Evolutionary conservation across 1,140 invertebrate genomes (phyloP).

Genomic region (Ladona fulva): DNA sequence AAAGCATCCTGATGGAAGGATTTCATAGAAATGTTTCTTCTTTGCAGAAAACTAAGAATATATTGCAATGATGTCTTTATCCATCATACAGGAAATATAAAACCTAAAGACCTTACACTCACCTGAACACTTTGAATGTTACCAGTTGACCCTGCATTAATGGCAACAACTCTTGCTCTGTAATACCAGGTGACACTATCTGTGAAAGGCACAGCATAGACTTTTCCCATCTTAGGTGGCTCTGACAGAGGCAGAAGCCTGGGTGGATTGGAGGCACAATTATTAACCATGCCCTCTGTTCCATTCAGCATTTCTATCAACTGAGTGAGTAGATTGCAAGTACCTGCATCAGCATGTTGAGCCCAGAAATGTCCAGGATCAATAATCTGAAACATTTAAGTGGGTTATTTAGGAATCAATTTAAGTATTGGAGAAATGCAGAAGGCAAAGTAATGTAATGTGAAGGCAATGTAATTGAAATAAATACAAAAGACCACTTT

Average conservation of each 20-base stretch:
- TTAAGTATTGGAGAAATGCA: no score
- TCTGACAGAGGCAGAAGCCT: background rate
- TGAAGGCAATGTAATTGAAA: no score
- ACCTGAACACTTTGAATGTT: conserved; percentile 20
- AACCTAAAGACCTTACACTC: background rate
- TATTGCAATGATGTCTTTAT: no score
- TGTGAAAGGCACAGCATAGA: conserved; percentile 23
- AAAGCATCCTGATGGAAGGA: no score
- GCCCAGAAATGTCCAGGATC: conserved; percentile 53
- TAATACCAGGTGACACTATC: conserved; percentile 25
- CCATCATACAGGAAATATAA: no score
- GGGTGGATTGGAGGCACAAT: background rate
- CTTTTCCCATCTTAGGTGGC: conserved; percentile 15
- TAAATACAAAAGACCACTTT: no score
- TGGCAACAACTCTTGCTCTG: conserved; percentile 29
- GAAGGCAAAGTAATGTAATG: no score
- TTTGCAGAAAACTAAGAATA: no score
- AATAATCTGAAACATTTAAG: conserved; percentile 34
- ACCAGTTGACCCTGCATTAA: conserved; percentile 24
- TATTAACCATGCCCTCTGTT: background rate
- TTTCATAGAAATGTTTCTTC: no score
- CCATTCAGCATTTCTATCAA: conserved; percentile 27
- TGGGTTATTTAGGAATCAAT: background rate
- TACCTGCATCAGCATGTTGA: conserved; percentile 38
- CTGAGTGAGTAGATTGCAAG: conserved; percentile 23